Conservation (phyloP, 2,113 vertebrate species). For the Pterocles orientalis region DNA sequence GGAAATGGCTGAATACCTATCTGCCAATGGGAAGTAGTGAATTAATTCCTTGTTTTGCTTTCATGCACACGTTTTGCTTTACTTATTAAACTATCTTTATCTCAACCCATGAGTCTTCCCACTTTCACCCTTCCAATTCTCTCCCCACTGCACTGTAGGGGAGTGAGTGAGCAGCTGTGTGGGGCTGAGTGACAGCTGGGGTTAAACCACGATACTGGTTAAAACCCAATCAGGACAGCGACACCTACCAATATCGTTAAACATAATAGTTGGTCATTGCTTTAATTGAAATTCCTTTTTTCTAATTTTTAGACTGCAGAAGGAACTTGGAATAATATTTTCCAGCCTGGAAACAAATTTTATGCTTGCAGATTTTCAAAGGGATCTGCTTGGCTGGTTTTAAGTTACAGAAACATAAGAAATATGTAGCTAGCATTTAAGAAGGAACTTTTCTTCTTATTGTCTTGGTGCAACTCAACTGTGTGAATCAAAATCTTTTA, state of each 20-base stretch:
- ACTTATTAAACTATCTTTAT: no score
- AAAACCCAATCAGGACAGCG: neutral
- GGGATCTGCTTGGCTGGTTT: neutral
- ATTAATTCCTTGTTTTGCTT: no score
- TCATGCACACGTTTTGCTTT: no score
- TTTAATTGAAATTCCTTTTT: neutral
- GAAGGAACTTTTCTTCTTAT: neutral
- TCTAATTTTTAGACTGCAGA: neutral
- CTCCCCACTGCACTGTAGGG: no score
- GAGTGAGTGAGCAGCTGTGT: no score
- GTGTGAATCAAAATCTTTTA: neutral
- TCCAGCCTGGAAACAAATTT: slow-evolving; percentile 30
- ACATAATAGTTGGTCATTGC: neutral
- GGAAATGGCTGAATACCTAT: no score
- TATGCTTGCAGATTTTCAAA: slow-evolving; percentile 22
- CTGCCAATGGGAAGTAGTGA: no score
- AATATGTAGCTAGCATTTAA: neutral
- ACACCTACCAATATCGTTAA: neutral
- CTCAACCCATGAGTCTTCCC: no score
- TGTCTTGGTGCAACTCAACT: neutral
- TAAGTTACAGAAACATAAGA: neutral
- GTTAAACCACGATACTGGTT: neutral
- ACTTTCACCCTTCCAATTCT: no score
- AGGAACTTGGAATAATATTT: neutral
- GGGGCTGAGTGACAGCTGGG: no score